A percentile compares a stretch with the other conserved stretches of the same genome.
These are phyloP conservation scores for Sialis fuliginosa DNA, from an alignment of 2,888 invertebrate species.

Conservation along the genomic window DNA sequence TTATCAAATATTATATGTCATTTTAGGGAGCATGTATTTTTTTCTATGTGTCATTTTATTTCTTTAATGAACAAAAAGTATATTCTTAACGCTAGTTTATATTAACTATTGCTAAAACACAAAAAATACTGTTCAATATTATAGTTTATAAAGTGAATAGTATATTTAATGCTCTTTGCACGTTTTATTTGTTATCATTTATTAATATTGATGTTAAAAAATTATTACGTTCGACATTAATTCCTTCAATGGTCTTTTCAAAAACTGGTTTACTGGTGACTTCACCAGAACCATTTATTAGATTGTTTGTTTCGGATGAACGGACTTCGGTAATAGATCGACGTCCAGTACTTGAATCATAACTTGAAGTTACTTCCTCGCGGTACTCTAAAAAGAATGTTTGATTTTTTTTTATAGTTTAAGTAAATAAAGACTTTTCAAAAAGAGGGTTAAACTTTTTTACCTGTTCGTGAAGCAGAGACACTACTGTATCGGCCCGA, in stretches of 20 bases:
- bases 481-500: slow-evolving; percentile 18
- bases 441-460: not conserved
- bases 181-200: not conserved
- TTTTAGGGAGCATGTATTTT: too few relatives aligned
- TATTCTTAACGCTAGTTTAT: too few relatives aligned
- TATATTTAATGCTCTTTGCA: too few relatives aligned
- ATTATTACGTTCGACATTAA: slow-evolving; percentile 52
- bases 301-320: not conserved
- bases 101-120: too few relatives aligned
- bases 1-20: too few relatives aligned
- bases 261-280: slow-evolving; percentile 49
- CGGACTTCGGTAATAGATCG: not conserved
- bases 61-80: too few relatives aligned
- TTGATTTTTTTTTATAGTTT: not conserved
- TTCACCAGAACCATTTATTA: not conserved
- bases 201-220: not conserved
- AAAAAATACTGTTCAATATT: too few relatives aligned
- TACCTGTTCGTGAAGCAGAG: slow-evolving; percentile 8
- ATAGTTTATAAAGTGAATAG: too few relatives aligned
- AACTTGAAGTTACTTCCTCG: slow-evolving; percentile 1
- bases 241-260: slow-evolving; percentile 55
- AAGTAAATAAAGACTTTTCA: not conserved
- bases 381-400: slow-evolving; percentile 2
- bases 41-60: too few relatives aligned
- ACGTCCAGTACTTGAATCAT: not conserved